phyloP scores from a whole-genome alignment of 2,113 vertebrate species.

The Ptychochromis oligacanthus region DNA sequence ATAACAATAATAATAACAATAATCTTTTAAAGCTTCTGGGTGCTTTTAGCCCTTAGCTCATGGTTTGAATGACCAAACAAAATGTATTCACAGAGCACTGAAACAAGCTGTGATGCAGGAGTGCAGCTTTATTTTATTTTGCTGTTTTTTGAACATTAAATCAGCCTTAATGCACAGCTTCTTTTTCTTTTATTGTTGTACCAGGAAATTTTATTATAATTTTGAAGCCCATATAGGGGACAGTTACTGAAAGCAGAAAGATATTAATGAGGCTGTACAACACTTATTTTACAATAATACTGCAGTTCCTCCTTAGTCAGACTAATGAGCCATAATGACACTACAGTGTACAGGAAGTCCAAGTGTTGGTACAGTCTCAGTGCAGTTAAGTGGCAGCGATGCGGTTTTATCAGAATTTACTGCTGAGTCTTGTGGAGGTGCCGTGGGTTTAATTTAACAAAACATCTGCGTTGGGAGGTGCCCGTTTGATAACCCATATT shows the following conservation, averaged over 20 bases:
- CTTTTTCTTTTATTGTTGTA: neutral
- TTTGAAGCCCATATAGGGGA: neutral
- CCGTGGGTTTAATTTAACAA: conserved; percentile 18
- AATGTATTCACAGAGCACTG: neutral
- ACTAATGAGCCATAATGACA: neutral
- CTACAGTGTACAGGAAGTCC: neutral
- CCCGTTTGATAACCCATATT: conserved; percentile 19
- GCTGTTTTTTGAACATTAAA: neutral
- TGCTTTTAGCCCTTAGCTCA: neutral
- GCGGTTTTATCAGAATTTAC: neutral
- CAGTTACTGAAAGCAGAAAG: neutral
- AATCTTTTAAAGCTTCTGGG: neutral
- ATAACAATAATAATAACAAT: neutral
- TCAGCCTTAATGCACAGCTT: no score
- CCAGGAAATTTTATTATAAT: neutral
- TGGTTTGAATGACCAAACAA: neutral
- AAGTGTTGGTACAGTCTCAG: neutral
- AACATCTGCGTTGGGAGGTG: conserved; percentile 47
- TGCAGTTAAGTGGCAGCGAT: neutral
- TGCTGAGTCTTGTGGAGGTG: conserved; percentile 6
- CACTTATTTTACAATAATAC: neutral
- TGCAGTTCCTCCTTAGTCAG: neutral
- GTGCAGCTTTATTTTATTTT: neutral
- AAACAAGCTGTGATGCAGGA: no score
- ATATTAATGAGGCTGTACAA: neutral